These are phyloP conservation scores for Dolichopus griseipennis DNA, from an alignment of 2,888 invertebrate species.

Conservation along the genomic window DNA sequence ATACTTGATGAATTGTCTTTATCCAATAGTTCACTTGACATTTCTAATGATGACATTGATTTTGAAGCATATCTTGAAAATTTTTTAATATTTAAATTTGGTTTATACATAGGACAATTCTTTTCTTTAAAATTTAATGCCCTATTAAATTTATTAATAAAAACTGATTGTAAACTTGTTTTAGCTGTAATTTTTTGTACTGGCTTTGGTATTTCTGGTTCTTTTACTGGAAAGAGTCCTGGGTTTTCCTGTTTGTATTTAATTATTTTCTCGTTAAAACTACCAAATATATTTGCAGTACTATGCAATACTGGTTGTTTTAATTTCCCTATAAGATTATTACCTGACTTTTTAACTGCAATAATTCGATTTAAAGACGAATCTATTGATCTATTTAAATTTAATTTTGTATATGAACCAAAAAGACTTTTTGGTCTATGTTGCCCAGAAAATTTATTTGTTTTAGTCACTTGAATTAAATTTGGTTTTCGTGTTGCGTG, in stretches of 20 bases:
- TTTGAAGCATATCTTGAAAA: background rate
- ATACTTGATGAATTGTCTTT: background rate
- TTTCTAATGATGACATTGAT: background rate
- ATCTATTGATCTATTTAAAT: background rate
- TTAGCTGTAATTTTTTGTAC: background rate
- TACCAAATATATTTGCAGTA: background rate
- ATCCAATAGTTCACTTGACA: background rate
- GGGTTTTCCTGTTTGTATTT: background rate
- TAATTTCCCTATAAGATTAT: background rate
- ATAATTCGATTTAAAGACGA: background rate
- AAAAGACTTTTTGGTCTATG: background rate
- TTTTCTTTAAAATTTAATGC: background rate
- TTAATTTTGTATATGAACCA: conserved; percentile 1
- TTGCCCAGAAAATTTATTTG: background rate
- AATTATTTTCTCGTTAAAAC: background rate
- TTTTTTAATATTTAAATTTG: background rate
- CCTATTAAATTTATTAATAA: background rate
- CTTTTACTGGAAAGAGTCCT: background rate
- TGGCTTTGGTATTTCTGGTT: background rate
- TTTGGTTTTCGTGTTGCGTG: background rate
- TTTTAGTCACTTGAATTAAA: background rate
- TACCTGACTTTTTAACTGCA: background rate
- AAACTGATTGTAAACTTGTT: background rate
- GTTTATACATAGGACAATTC: background rate
- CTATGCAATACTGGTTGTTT: background rate